These are phyloP conservation scores for Myotis lucifugus DNA, from an alignment of 2,113 vertebrate genomes.

Conservation along the genomic window DNA sequence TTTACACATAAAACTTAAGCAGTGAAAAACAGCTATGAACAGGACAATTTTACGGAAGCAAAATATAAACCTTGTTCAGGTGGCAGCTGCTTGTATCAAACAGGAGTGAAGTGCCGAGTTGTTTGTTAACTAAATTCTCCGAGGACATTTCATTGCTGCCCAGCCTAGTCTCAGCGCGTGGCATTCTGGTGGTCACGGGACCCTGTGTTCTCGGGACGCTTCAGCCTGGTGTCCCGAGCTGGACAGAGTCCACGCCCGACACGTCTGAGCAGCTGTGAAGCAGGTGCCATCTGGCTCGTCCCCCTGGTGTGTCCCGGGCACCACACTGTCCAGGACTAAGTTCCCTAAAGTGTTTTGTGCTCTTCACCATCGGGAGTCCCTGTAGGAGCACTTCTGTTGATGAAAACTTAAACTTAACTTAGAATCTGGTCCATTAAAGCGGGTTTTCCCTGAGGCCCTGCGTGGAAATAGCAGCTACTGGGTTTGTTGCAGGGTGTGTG, in stretches of 20 bases:
- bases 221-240: not conserved
- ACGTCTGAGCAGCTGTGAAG: not conserved
- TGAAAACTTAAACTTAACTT: not conserved
- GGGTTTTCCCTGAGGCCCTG: not conserved
- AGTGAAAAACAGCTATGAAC: not conserved
- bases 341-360: accelerated
- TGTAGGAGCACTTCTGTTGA: not conserved
- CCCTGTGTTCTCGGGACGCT: accelerated
- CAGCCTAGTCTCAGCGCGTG: accelerated
- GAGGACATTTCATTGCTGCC: not conserved
- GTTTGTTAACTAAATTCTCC: not conserved
- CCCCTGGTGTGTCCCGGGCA: not conserved
- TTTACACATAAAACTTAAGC: not conserved
- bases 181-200: accelerated
- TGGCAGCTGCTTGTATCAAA: not conserved
- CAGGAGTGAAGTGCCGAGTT: not conserved
- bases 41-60: not conserved
- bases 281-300: too few relatives aligned
- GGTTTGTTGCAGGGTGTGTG: accelerated
- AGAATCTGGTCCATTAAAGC: not conserved
- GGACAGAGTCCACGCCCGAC: not conserved
- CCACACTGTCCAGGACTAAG: too few relatives aligned
- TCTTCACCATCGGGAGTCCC: not conserved
- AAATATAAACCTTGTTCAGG: not conserved
- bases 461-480: not conserved